phyloP scores from a whole-genome alignment of 1,140 invertebrate species.

The Caenorhabditis inopinata region DNA sequence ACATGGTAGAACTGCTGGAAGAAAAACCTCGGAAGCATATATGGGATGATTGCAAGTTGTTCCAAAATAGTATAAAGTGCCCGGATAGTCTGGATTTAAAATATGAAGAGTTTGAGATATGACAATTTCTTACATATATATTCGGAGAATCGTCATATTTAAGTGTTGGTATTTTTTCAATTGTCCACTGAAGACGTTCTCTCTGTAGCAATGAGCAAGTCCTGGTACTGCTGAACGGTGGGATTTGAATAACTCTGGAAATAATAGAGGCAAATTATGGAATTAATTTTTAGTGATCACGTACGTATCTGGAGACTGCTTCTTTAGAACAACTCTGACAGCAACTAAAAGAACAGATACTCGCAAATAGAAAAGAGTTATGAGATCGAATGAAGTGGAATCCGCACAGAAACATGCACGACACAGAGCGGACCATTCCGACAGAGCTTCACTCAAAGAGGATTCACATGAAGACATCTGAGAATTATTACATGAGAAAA shows the following conservation, averaged over 20 bases:
- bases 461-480: background rate
- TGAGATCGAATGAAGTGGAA: conserved; percentile 10
- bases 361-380: conserved; percentile 14
- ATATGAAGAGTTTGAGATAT: background rate
- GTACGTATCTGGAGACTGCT: background rate
- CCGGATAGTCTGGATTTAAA: background rate
- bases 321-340: background rate
- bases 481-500: background rate
- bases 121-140: conserved; percentile 3
- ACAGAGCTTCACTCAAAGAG: background rate
- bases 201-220: background rate
- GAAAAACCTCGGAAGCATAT: conserved; percentile 11
- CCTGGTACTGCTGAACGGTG: background rate
- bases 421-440: background rate
- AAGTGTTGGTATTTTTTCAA: background rate
- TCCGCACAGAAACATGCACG: conserved; percentile 5
- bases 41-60: background rate
- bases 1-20: conserved; percentile 17
- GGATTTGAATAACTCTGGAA: conserved; percentile 10
- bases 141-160: background rate
- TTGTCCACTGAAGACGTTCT: background rate
- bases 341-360: background rate
- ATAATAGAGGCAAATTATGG: too few species aligned
- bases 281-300: too few species aligned
- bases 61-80: background rate